Conservation (phyloP, 2,113 vertebrate species). For the Speoplatyrhinus poulsoni region DNA sequence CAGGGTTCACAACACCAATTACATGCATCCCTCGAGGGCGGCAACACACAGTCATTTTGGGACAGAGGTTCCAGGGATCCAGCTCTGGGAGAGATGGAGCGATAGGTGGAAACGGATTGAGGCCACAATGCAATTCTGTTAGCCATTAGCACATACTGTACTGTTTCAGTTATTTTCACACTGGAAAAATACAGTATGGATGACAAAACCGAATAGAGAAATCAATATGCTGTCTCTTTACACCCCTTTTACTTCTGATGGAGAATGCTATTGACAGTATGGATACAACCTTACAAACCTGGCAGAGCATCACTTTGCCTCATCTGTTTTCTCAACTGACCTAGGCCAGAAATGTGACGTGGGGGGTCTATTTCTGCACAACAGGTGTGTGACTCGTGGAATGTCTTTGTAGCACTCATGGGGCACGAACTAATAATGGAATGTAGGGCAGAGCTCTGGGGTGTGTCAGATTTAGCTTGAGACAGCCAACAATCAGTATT, state of each 20-base stretch:
- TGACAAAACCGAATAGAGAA: neutral
- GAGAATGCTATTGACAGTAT: neutral
- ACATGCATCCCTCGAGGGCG: constrained; percentile 30
- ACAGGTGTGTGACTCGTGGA: constrained; percentile 17
- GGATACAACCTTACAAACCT: neutral
- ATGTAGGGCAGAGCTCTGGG: constrained; percentile 63
- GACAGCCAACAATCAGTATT: constrained; percentile 5
- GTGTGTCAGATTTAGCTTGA: constrained; percentile 56
- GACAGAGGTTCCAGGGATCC: neutral
- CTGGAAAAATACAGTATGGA: neutral
- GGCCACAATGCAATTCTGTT: neutral
- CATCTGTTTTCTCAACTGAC: neutral
- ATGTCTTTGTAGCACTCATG: neutral
- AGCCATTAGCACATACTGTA: neutral
- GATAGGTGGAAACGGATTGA: neutral
- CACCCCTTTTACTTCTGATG: neutral
- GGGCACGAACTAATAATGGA: constrained; percentile 39
- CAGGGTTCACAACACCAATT: constrained; percentile 49
- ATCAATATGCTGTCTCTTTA: neutral
- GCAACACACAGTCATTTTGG: constrained; percentile 2
- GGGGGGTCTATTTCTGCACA: neutral
- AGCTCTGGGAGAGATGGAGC: constrained; percentile 6
- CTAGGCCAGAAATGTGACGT: neutral
- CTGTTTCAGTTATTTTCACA: constrained; percentile 1
- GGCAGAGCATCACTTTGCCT: neutral